Percentiles rank a stretch among this genome's conserved stretches.
Evolutionary conservation across 2,888 invertebrate species (phyloP).

Genomic region (Arctia plantaginis): DNA sequence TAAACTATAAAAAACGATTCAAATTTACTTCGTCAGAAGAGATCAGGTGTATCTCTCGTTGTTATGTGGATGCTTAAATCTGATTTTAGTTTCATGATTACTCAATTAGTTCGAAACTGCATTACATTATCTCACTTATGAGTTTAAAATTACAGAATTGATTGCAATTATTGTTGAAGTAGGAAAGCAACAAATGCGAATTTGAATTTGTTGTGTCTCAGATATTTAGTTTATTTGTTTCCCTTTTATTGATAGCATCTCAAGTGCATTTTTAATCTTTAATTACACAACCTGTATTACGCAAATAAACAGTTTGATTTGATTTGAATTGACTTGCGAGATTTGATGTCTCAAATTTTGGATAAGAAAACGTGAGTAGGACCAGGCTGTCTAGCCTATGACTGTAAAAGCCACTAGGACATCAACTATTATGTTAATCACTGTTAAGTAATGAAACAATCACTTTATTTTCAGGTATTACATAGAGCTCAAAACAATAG

Average conservation of each 20-base stretch:
- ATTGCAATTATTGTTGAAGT: no score
- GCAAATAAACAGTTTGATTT: no score
- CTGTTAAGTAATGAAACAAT: neutral
- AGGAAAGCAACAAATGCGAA: neutral
- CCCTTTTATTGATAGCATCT: no score
- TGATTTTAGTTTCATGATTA: neutral
- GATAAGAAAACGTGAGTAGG: no score
- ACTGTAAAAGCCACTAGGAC: no score
- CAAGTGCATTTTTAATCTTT: no score
- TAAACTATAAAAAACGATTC: neutral
- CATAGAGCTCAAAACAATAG: slow-evolving; percentile 74
- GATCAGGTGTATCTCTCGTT: neutral
- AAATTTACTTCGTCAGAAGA: neutral
- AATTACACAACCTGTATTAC: no score
- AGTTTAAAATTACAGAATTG: no score
- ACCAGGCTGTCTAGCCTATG: neutral
- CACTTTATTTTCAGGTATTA: slow-evolving; percentile 73
- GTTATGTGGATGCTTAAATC: neutral
- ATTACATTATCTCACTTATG: neutral
- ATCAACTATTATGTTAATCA: neutral
- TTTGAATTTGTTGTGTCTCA: neutral
- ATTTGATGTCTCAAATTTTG: no score
- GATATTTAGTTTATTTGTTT: neutral
- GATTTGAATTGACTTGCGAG: no score
- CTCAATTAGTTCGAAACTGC: neutral